Percentiles rank a stretch among this genome's conserved stretches.
Evolutionary conservation across 2,113 vertebrate species (phyloP).

Genomic region (western clawed frog (Xenopus tropicalis)): DNA sequence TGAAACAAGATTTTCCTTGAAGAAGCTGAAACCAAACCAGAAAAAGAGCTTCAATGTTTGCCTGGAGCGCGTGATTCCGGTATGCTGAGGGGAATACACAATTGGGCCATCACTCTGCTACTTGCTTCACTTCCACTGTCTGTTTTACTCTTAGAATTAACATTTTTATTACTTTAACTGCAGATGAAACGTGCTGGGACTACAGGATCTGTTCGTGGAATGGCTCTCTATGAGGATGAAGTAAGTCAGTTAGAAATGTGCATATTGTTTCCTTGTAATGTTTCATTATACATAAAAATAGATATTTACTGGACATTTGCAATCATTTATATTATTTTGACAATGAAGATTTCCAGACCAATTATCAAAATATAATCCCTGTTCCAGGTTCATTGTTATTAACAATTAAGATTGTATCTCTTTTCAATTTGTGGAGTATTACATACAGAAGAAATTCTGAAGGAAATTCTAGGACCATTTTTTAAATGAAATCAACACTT

Average conservation of each 20-base stretch:
- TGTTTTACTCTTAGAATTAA: not conserved
- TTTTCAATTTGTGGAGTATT: no score
- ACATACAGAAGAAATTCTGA: no score
- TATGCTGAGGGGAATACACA: conserved; percentile 46
- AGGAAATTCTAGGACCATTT: no score
- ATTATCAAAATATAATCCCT: no score
- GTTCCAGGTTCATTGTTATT: no score
- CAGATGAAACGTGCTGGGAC: conserved; percentile 86
- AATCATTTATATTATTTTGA: no score
- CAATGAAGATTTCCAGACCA: no score
- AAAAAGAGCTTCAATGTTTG: conserved; percentile 95
- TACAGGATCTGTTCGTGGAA: conserved; percentile 79
- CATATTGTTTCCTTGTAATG: not conserved
- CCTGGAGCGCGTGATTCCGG: conserved; percentile 87
- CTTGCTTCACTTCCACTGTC: not conserved
- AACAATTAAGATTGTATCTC: no score
- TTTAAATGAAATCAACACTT: no score
- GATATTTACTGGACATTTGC: not conserved
- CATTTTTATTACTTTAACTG: not conserved
- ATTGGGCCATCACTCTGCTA: not conserved
- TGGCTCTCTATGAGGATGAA: conserved; percentile 95
- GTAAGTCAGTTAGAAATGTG: conserved; percentile 56
- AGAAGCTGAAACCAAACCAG: conserved; percentile 90
- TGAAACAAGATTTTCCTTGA: conserved; percentile 90
- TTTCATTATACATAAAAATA: not conserved